Base-by-base conservation (phyloP, 2,113 vertebrate genomes). In the Heliornis fulica region DNA sequence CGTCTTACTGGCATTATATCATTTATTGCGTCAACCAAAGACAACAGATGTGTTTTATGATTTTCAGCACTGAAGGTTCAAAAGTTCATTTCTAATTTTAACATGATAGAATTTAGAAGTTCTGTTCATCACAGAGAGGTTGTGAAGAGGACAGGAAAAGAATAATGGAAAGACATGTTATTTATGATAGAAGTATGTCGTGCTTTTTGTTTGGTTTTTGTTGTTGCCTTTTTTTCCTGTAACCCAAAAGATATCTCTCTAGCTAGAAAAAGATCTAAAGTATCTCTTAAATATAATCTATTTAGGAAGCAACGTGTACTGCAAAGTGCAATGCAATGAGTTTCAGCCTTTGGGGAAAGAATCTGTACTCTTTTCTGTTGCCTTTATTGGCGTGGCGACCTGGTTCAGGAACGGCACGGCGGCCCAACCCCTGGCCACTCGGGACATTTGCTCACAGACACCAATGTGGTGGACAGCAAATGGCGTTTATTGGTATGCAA, bases 81-180 rank as follows among this genome's bases (percentile, higher is more conserved):
- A 68, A 96, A 89, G 78, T 82, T 85, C 36, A 65, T 75, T 74
- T 78, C 59, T 89, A 71, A 87, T 94, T 91, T 78, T 87, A 65
- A 53, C 22, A 20, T 26, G 53, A 61, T n/a, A 11, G 11, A 78
- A 59, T 91, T 90, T 93, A 85, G 31, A 60, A 53, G 19, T 88
- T 87, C 61, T 82, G 21, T n/a, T 74, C 43, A 38, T 34, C 57
- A n/a, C n/a, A 84, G 29, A 65, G 38, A 64, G 26, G 15, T 32
- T 59, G 18, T 51, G 41, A 34, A 46, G 25, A 85, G 3, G 18
- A 87, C 7, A 75, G 34, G 40, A 77, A 57, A 94, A 71, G 2
- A 51, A 51, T 45, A 86, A 53, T 48, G 56, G 20, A 88, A 91
- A 90, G 57, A 36, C 19, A 18, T 45, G n/a, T n/a, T 61, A 43